Conservation (phyloP, 2,113 vertebrate species). For the Mohoua ochrocephala region DNA sequence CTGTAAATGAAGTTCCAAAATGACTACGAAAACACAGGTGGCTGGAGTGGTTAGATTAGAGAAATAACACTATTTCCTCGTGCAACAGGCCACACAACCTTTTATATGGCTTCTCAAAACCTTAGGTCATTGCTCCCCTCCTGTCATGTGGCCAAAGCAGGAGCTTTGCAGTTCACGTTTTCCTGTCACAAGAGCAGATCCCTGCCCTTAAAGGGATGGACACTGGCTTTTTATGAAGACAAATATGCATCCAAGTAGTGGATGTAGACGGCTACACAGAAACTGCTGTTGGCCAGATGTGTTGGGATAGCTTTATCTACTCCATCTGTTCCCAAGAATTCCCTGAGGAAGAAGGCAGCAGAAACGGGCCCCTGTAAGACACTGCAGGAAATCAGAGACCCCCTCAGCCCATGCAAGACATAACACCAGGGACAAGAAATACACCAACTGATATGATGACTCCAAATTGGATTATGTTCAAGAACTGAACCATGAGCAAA, state of each 20-base stretch:
- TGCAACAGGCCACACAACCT: neutral
- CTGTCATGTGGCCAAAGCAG: neutral
- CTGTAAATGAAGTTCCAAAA: neutral
- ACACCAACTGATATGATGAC: rapidly evolving
- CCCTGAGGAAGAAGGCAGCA: neutral
- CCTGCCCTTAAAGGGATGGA: neutral
- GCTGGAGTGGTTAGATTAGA: neutral
- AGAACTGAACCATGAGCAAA: neutral
- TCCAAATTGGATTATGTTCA: neutral
- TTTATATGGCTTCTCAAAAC: neutral
- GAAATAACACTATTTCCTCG: neutral
- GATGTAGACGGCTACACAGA: neutral
- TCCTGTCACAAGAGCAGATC: neutral
- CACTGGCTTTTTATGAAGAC: neutral
- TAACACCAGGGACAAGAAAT: neutral
- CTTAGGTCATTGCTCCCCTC: neutral
- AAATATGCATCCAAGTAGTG: neutral
- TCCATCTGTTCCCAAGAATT: neutral
- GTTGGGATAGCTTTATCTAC: neutral
- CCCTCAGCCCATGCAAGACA: neutral
- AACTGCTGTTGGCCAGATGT: neutral
- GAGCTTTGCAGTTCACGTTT: neutral
- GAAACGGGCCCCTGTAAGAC: neutral
- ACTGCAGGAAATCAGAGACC: neutral
- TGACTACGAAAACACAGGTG: neutral